Base-by-base conservation (phyloP, 2,113 vertebrate species). In the Lampris megalopsis region DNA sequence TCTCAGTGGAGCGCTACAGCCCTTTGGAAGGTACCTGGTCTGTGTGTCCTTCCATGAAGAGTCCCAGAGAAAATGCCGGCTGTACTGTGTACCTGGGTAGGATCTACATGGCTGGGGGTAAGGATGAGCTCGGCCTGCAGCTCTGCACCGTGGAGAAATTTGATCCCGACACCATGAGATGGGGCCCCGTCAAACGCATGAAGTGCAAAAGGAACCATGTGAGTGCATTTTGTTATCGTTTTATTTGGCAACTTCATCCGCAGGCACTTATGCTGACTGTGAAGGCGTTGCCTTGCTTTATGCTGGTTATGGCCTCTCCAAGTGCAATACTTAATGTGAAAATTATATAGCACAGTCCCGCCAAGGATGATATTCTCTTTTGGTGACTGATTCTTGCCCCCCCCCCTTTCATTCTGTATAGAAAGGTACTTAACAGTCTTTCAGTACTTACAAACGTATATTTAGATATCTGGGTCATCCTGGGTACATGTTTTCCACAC, bases 1-100 rank as follows among this genome's bases (percentile, higher is more conserved):
- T 48, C 66, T 37, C 85, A 93, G 91, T 94, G 83, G 94, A 94
- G 79, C 77, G 79, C 9, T 94, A 89, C 85, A 77, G 77, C 80
- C 91, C 85, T 1, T 38, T 48, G 64, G 92, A 94, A 1, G 89
- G 90, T 36, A 77, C 43, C 10, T 94, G 93, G 91, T 75, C 60
- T 0, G 56, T 72, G 36, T 92, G 91, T 53, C 58, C 86, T 52
- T 76, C 89, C 57, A 86, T 93, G 73, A 59, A 87, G n/a, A 85
- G 80, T 50, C 86, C 89, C 68, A 84, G 93, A 61, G 86, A 93
- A 84, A 82, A 77, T 1, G 85, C 89, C 0, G 91, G 88, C 59
- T 94, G 91, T 11, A 35, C 70, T 0, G 83, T 88, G 0, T 90
- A 86, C 68, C 84, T 89, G 75, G 88, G 84, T 2, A 75, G 80